Percentiles rank a stretch among this genome's conserved stretches.
These are phyloP conservation scores for Torymus aiolomorphi DNA, from an alignment of 2,888 invertebrate species.

Conservation along the genomic window DNA sequence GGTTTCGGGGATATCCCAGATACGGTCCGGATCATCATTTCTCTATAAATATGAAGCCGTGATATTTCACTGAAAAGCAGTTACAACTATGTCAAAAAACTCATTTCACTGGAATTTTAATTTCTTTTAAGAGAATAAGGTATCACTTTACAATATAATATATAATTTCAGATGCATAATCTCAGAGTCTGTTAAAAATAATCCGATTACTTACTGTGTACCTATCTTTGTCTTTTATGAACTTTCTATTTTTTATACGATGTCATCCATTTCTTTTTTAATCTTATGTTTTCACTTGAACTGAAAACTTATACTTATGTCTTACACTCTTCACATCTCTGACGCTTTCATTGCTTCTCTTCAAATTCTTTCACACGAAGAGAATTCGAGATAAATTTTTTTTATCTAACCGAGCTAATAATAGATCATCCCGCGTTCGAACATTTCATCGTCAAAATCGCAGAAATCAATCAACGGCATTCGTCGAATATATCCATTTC, in stretches of 20 bases:
- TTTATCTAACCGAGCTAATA: constrained; percentile 1
- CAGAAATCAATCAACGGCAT: neutral
- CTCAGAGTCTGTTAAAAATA: neutral
- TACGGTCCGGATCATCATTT: too few species aligned
- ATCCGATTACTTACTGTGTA: constrained; percentile 17
- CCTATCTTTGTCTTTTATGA: constrained; percentile 11
- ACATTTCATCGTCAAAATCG: constrained; percentile 4
- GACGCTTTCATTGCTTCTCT: constrained; percentile 1
- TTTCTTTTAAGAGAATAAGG: too few species aligned
- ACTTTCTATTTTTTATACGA: constrained; percentile 10
- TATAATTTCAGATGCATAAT: too few species aligned
- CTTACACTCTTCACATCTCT: too few species aligned
- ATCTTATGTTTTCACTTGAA: constrained; percentile 45
- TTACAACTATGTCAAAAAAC: too few species aligned
- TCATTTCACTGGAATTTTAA: too few species aligned
- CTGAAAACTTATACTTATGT: constrained; percentile 44
- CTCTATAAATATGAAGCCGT: too few species aligned
- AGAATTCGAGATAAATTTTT: constrained; percentile 24
- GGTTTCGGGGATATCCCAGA: too few species aligned
- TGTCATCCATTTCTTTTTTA: constrained; percentile 11
- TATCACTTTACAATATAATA: too few species aligned
- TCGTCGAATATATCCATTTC: too few species aligned
- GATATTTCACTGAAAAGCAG: too few species aligned
- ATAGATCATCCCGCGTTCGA: constrained; percentile 1
- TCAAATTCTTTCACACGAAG: neutral